These are phyloP conservation scores for Passer montanus DNA, from an alignment of 2,113 vertebrate genomes.

Conservation along the genomic window DNA sequence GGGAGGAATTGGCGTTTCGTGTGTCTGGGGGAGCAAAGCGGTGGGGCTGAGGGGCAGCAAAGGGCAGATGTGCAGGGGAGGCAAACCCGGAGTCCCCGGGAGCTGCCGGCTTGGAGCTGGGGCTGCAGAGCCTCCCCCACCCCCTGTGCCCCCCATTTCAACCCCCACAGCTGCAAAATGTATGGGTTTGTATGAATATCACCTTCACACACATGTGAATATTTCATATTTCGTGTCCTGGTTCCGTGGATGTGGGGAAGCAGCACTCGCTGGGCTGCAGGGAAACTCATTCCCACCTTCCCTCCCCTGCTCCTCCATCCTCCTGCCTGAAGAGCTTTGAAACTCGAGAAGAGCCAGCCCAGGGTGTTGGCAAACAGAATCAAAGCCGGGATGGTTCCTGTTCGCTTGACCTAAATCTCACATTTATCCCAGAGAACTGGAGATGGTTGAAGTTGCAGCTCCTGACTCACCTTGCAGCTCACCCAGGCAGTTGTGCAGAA, in stretches of 20 bases:
- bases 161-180: rapidly evolving
- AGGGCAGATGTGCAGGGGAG: not conserved
- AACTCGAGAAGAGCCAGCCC: not conserved
- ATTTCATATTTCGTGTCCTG: not conserved
- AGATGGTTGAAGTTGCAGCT: not conserved
- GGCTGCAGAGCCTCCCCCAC: not conserved
- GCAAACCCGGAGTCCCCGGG: not conserved
- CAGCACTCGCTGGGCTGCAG: not conserved
- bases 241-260: not conserved
- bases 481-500: not conserved
- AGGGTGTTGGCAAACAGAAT: not conserved
- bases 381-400: not conserved
- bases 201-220: too few species aligned
- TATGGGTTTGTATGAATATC: not conserved
- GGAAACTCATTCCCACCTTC: rapidly evolving
- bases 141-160: not conserved
- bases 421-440: not conserved
- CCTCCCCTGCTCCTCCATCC: not conserved
- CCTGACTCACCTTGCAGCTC: not conserved
- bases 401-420: not conserved
- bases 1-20: not conserved
- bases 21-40: not conserved
- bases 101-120: not conserved
- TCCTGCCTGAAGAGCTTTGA: not conserved
- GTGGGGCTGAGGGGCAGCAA: not conserved